Evolutionary conservation across 2,888 invertebrate genomes (phyloP).

Genomic region (Plagodis dolabraria): DNA sequence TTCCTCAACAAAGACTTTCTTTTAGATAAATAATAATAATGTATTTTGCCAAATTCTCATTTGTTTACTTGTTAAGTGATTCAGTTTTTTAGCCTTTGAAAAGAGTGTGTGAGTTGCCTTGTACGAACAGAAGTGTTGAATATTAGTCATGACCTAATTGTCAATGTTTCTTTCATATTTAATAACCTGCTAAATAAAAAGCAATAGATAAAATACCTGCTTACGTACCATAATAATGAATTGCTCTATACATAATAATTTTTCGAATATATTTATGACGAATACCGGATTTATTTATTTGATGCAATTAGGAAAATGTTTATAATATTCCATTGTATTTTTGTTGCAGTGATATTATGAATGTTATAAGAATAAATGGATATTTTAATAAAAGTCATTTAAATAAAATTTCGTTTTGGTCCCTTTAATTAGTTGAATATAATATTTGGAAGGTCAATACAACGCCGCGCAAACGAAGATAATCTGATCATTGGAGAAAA

Average conservation of each 20-base stretch:
- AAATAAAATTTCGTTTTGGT: slow-evolving; percentile 70
- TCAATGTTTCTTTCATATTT: slow-evolving; percentile 38
- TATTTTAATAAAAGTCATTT: slow-evolving; percentile 85
- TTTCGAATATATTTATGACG: slow-evolving; percentile 66
- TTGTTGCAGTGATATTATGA: slow-evolving; percentile 85
- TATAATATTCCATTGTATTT: slow-evolving; percentile 85
- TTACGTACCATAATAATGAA: slow-evolving; percentile 44
- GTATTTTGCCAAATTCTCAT: slow-evolving; percentile 37
- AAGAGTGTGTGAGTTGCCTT: slow-evolving; percentile 57
- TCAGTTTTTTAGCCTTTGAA: slow-evolving; percentile 49
- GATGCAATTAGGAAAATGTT: slow-evolving; percentile 80
- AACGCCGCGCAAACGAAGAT: too few relatives aligned
- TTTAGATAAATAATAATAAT: slow-evolving; percentile 16
- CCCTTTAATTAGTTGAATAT: neutral
- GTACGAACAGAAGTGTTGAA: slow-evolving; percentile 37
- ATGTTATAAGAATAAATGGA: slow-evolving; percentile 86
- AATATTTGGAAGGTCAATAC: neutral
- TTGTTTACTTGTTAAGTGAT: slow-evolving; percentile 52
- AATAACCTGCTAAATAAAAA: slow-evolving; percentile 38
- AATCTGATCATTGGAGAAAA: too few relatives aligned
- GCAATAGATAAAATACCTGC: slow-evolving; percentile 48
- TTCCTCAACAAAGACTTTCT: slow-evolving; percentile 19
- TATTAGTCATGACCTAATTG: slow-evolving; percentile 59
- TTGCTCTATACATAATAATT: slow-evolving; percentile 30
- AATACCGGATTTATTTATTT: slow-evolving; percentile 40